phyloP scores from a whole-genome alignment of 2,797 vertebrate genomes.

The Sciurus carolinensis region DNA sequence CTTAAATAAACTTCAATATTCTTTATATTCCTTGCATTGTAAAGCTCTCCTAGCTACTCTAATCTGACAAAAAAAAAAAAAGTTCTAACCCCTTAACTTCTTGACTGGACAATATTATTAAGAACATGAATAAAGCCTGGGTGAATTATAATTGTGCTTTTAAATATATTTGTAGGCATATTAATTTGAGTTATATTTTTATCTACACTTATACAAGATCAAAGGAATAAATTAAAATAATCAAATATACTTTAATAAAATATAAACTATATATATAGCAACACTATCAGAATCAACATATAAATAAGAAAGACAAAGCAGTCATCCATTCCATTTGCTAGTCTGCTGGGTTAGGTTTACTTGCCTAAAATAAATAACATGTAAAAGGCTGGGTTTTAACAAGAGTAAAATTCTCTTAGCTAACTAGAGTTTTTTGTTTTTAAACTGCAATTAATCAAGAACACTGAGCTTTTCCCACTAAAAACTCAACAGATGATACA shows the following conservation, averaged over 20 bases:
- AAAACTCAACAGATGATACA: slow-evolving; percentile 69
- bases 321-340: slow-evolving; percentile 46
- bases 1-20: neutral
- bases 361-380: slow-evolving; percentile 75
- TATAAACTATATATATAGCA: neutral
- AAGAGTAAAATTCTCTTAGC: slow-evolving; percentile 62
- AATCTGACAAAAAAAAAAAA: slow-evolving; percentile 4
- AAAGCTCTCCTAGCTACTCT: slow-evolving; percentile 29
- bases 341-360: slow-evolving; percentile 62
- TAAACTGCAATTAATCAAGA: slow-evolving; percentile 68
- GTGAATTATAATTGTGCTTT: slow-evolving; percentile 64
- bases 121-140: slow-evolving; percentile 63
- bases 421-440: slow-evolving; percentile 50
- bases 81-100: slow-evolving; percentile 48
- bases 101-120: slow-evolving; percentile 54
- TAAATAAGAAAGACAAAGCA: slow-evolving; percentile 62
- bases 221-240: slow-evolving; percentile 44
- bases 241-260: slow-evolving; percentile 60
- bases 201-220: slow-evolving; percentile 71
- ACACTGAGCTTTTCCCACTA: slow-evolving; percentile 55
- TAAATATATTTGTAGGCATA: slow-evolving; percentile 48
- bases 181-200: slow-evolving; percentile 70
- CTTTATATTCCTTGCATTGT: slow-evolving; percentile 36
- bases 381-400: slow-evolving; percentile 72
- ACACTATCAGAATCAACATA: slow-evolving; percentile 69